Evolutionary conservation across 1,140 invertebrate genomes (phyloP).

Genomic region (Bemisia tabaci): DNA sequence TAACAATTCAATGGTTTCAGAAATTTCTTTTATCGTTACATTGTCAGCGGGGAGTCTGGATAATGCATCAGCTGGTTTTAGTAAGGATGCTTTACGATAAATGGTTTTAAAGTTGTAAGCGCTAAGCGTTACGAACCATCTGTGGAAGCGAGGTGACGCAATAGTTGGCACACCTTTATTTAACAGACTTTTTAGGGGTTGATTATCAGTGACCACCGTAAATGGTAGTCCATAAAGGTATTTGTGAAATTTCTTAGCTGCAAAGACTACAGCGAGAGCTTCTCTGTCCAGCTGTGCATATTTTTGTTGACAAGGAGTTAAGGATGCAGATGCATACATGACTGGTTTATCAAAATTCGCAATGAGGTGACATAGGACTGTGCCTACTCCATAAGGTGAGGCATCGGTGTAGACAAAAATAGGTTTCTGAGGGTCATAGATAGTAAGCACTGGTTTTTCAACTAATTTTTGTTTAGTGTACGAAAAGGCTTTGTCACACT

Average conservation of each 20-base stretch:
- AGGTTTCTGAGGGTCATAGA: conserved; percentile 23
- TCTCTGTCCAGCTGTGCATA: conserved; percentile 35
- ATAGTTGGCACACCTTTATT: conserved; percentile 24
- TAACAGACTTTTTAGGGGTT: conserved; percentile 13
- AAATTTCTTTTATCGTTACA: too few relatives aligned
- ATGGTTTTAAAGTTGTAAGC: conserved; percentile 11
- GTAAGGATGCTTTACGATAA: conserved; percentile 9
- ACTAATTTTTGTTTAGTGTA: conserved; percentile 14
- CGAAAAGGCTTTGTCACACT: conserved; percentile 15
- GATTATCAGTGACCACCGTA: conserved; percentile 11
- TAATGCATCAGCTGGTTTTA: conserved; percentile 8
- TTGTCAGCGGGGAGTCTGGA: conserved; percentile 11
- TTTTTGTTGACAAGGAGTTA: conserved; percentile 24
- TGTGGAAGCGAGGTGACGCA: conserved; percentile 2
- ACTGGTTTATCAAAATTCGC: conserved; percentile 24
- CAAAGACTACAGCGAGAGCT: conserved; percentile 31
- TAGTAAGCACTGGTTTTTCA: conserved; percentile 18
- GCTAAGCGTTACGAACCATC: conserved; percentile 7
- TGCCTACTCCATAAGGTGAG: conserved; percentile 25
- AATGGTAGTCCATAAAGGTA: conserved; percentile 13
- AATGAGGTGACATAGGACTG: conserved; percentile 26
- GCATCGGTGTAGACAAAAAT: conserved; percentile 27
- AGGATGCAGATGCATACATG: conserved; percentile 26
- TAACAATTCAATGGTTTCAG: too few relatives aligned
- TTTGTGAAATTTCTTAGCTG: conserved; percentile 30